Conservation (phyloP, 2,888 invertebrate genomes). For the Eupithecia tripunctaria region DNA sequence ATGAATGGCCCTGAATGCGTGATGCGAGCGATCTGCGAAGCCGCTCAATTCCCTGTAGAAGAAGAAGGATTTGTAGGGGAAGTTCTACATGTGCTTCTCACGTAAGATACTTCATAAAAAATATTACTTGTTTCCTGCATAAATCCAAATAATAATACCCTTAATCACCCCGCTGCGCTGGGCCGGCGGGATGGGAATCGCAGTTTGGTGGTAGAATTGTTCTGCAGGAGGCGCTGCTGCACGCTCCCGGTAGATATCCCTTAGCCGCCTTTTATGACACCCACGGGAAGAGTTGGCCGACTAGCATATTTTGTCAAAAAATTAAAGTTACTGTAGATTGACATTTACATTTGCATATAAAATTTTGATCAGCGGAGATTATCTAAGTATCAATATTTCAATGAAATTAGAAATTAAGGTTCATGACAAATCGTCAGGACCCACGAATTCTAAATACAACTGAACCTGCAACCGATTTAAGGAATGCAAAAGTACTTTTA, state of each 20-base stretch:
- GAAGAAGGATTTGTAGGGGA: slow-evolving; percentile 89
- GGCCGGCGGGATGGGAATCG: no score
- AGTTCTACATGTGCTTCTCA: slow-evolving; percentile 88
- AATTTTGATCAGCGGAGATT: neutral
- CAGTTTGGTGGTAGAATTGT: no score
- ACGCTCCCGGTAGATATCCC: no score
- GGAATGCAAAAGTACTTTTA: slow-evolving; percentile 35
- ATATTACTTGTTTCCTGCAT: neutral
- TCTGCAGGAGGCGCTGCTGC: no score
- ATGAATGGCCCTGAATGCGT: slow-evolving; percentile 88
- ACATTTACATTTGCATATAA: neutral
- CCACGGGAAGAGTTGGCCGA: no score
- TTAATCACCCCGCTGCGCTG: no score
- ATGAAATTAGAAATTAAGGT: neutral
- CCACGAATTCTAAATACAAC: slow-evolving; percentile 18
- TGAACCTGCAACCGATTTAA: slow-evolving; percentile 19
- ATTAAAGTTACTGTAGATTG: neutral
- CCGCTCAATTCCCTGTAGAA: slow-evolving; percentile 87
- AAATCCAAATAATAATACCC: no score
- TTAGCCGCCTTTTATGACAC: no score
- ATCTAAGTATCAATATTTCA: neutral
- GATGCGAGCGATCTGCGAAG: slow-evolving; percentile 89
- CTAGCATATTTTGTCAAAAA: no score
- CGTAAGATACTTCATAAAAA: slow-evolving; percentile 78
- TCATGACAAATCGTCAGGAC: neutral